phyloP scores from a whole-genome alignment of 1,140 invertebrate genomes.

The Acyrthosiphon pisum region DNA sequence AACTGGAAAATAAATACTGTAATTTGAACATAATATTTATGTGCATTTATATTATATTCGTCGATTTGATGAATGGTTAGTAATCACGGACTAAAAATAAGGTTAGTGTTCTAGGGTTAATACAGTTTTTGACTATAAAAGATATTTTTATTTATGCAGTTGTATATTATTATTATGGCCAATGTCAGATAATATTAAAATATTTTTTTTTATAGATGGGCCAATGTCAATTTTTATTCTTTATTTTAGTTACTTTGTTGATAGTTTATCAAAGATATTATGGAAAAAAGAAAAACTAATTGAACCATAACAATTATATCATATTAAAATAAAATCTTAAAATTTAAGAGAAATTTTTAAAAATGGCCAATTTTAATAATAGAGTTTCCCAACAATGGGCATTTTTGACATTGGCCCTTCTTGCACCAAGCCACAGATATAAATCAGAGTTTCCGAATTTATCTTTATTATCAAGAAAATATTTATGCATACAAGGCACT shows the following conservation, averaged over 20 bases:
- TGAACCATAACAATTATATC: neutral
- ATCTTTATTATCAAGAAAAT: neutral
- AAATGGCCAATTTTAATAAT: slow-evolving; percentile 27
- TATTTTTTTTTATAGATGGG: neutral
- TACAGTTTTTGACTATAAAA: neutral
- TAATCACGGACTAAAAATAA: no score
- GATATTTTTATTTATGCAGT: slow-evolving; percentile 20
- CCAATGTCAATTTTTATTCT: neutral
- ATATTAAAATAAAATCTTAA: slow-evolving; percentile 21
- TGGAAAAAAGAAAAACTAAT: slow-evolving; percentile 28
- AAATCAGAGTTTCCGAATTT: neutral
- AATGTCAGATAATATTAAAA: slow-evolving; percentile 7
- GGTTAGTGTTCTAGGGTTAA: neutral
- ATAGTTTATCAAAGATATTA: neutral
- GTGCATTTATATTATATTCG: no score
- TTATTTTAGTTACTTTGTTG: slow-evolving; percentile 9
- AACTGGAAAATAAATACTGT: no score
- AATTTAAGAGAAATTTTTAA: slow-evolving; percentile 25
- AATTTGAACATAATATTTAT: no score
- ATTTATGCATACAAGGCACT: slow-evolving; percentile 19
- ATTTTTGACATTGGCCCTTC: neutral
- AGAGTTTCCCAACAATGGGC: neutral
- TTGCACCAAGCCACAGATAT: neutral
- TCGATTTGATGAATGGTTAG: no score
- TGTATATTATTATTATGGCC: slow-evolving; percentile 31